These are phyloP conservation scores for Gasteruption jaculator DNA, from an alignment of 2,888 invertebrate species.

Conservation along the genomic window DNA sequence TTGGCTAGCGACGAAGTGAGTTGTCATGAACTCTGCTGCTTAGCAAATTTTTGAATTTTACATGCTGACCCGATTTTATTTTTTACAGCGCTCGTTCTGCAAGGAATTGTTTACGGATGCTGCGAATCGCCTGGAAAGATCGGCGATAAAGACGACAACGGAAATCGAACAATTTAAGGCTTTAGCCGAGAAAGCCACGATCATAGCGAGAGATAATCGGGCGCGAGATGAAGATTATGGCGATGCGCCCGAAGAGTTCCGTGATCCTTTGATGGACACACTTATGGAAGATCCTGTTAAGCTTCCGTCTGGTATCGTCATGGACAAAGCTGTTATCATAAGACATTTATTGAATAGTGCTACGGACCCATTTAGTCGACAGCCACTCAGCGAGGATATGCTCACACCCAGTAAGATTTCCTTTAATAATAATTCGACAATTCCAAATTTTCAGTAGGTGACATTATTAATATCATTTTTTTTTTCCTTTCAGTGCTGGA, in stretches of 20 bases:
- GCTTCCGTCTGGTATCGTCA: constrained; percentile 82
- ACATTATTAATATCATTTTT: constrained; percentile 3
- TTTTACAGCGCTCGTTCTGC: constrained; percentile 80
- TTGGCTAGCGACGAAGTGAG: constrained; percentile 92
- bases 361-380: constrained; percentile 97
- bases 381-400: constrained; percentile 91
- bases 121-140: constrained; percentile 73
- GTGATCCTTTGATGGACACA: constrained; percentile 96
- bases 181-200: constrained; percentile 72
- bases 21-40: constrained; percentile 16
- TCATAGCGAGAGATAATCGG: constrained; percentile 74
- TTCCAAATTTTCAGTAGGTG: constrained; percentile 2
- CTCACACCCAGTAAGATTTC: constrained; percentile 71
- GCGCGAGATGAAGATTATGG: constrained; percentile 88
- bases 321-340: constrained; percentile 92
- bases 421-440: constrained; percentile 1
- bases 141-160: constrained; percentile 76
- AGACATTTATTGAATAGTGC: constrained; percentile 92
- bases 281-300: constrained; percentile 94
- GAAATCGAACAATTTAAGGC: constrained; percentile 83
- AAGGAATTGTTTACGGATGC: constrained; percentile 92
- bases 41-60: constrained; percentile 23
- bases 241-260: constrained; percentile 94
- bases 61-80: constrained; percentile 1
- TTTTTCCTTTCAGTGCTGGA: constrained; percentile 65